phyloP scores from a whole-genome alignment of 2,113 vertebrate species.

The Phocoena sinus region DNA sequence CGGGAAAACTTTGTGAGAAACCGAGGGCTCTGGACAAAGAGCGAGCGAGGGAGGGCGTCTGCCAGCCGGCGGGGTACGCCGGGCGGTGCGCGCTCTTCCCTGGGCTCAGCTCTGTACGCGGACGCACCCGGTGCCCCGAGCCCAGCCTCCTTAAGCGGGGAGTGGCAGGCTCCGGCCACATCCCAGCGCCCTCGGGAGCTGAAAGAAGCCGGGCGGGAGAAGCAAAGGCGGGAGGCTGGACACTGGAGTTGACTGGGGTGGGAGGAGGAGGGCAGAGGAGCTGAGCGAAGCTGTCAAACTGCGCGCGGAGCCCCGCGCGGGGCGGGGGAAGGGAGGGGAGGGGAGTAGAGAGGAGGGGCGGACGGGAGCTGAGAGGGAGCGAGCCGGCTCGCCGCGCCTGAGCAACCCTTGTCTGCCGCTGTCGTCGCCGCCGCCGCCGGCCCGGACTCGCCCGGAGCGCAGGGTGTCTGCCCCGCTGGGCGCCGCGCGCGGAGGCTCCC shows the following conservation, averaged over 20 bases:
- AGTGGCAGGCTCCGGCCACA: neutral
- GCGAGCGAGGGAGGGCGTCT: neutral
- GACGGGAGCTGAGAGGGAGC: neutral
- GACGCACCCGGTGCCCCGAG: neutral
- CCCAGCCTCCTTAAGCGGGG: neutral
- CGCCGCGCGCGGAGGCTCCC: conserved; percentile 49
- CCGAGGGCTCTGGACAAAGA: conserved; percentile 54
- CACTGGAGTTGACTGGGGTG: neutral
- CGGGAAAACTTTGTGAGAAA: conserved; percentile 65
- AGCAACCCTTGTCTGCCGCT: conserved; percentile 58
- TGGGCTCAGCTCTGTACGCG: neutral
- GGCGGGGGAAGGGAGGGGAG: neutral
- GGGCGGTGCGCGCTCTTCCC: neutral
- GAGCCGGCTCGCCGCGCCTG: neutral
- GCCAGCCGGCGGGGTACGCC: neutral
- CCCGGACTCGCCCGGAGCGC: conserved; percentile 65
- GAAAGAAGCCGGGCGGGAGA: neutral
- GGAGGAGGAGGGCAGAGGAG: conserved; percentile 25
- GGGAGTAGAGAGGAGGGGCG: neutral
- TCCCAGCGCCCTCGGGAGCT: neutral
- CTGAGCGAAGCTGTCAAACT: conserved; percentile 67
- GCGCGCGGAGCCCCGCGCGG: conserved; percentile 6
- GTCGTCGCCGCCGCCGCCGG: neutral
- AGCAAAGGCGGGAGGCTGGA: neutral
- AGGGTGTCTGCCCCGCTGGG: conserved; percentile 38